These are phyloP conservation scores for Gambusia yucatana DNA, from an alignment of 2,797 vertebrate species.

Conservation along the genomic window DNA sequence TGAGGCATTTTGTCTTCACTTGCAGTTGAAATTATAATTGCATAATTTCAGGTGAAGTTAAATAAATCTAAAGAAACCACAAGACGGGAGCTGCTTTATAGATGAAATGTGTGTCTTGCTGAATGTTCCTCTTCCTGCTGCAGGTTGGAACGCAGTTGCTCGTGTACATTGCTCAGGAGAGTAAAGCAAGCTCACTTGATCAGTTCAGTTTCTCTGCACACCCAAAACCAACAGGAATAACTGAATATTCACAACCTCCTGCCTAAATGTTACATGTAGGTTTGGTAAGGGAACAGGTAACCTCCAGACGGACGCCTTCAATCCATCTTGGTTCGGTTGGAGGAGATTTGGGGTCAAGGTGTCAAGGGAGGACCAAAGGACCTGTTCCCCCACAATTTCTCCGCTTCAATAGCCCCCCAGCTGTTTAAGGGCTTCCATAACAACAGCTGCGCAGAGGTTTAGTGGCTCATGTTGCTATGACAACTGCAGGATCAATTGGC, in stretches of 20 bases:
- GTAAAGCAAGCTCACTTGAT: neutral
- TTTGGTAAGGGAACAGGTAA: neutral
- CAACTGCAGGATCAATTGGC: constrained; percentile 83
- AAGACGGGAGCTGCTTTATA: neutral
- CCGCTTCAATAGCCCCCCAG: constrained; percentile 80
- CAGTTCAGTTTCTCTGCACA: neutral
- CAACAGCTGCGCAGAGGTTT: constrained; percentile 85
- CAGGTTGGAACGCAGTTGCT: neutral
- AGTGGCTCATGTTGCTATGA: constrained; percentile 85
- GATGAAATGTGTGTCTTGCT: neutral
- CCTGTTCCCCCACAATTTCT: constrained; percentile 82
- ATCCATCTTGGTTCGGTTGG: constrained; percentile 54
- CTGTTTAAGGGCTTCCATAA: constrained; percentile 84
- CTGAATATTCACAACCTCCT: neutral
- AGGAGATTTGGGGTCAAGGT: constrained; percentile 75
- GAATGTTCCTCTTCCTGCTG: neutral
- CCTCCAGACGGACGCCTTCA: constrained; percentile 68
- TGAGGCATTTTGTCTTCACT: too few relatives aligned
- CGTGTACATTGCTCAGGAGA: neutral
- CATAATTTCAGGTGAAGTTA: neutral
- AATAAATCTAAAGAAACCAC: neutral
- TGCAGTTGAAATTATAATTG: neutral
- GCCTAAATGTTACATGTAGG: neutral
- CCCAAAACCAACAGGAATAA: neutral
- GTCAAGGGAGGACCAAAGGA: constrained; percentile 75